Evolutionary conservation across 2,888 invertebrate genomes (phyloP).

Genomic region (Synanthedon tipuliformis): DNA sequence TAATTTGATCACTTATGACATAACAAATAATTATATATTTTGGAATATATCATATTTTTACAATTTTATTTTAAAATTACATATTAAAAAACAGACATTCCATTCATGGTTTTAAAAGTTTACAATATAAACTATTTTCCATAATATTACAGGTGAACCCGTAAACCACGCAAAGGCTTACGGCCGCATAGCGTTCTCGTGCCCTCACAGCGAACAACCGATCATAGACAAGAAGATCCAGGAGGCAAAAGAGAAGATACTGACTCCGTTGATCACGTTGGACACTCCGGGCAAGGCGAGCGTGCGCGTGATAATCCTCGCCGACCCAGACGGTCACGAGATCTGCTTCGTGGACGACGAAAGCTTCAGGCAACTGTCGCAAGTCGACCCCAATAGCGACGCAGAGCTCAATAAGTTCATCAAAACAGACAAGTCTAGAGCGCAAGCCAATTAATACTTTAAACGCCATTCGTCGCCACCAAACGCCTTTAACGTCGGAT

Average conservation of each 20-base stretch:
- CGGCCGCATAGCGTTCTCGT: constrained; percentile 95
- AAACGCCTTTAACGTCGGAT: no score
- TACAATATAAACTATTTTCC: not conserved
- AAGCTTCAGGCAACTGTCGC: constrained; percentile 88
- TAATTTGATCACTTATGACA: no score
- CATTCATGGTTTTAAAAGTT: not conserved
- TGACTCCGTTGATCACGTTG: constrained; percentile 90
- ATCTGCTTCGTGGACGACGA: constrained; percentile 99
- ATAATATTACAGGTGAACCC: constrained; percentile 56
- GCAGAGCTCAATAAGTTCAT: constrained; percentile 83
- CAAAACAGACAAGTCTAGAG: constrained; percentile 72
- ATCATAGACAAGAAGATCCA: constrained; percentile 79
- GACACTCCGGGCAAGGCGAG: constrained; percentile 98
- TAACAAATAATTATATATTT: no score
- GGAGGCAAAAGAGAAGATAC: constrained; percentile 77
- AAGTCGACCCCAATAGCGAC: constrained; percentile 86
- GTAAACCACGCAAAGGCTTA: constrained; percentile 90
- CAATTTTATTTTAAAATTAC: no score
- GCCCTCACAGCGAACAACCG: constrained; percentile 83
- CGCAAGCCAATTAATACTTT: constrained; percentile 12
- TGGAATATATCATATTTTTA: no score
- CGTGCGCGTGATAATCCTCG: constrained; percentile 94
- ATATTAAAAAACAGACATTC: no score
- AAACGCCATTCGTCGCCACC: no score
- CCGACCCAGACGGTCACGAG: constrained; percentile 97